Percentiles rank a stretch among this genome's conserved stretches.
These are phyloP conservation scores for Eupithecia exiguata DNA, from an alignment of 2,888 invertebrate genomes.

Conservation along the genomic window DNA sequence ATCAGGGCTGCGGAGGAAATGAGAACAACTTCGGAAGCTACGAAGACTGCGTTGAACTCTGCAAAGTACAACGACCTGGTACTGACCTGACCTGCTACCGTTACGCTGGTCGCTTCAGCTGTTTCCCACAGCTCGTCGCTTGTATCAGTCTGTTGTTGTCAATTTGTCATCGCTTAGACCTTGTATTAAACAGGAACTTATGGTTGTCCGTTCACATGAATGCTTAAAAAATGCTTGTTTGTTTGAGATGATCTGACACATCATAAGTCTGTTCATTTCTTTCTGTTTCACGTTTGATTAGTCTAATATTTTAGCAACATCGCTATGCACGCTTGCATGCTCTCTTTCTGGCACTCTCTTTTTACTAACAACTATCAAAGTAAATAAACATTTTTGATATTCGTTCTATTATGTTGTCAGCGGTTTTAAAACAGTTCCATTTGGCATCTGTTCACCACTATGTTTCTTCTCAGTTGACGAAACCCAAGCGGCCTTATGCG, in stretches of 20 bases:
- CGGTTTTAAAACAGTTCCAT: not conserved
- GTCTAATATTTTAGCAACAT: constrained; percentile 26
- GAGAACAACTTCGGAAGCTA: constrained; percentile 92
- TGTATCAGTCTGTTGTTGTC: constrained; percentile 24
- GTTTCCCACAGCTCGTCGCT: constrained; percentile 1
- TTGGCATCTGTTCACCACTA: not conserved
- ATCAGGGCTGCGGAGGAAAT: constrained; percentile 94
- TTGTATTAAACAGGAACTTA: not conserved
- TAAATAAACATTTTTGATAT: not conserved
- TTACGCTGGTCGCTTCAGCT: constrained; percentile 4
- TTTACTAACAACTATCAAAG: constrained; percentile 4
- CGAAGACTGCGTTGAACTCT: constrained; percentile 85
- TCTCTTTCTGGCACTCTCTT: constrained; percentile 40
- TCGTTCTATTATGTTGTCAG: not conserved
- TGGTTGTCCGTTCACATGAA: not conserved
- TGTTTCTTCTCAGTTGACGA: constrained; percentile 42
- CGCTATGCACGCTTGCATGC: constrained; percentile 47
- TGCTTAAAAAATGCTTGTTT: not conserved
- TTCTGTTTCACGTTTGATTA: constrained; percentile 12
- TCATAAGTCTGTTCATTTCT: not conserved
- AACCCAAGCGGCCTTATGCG: constrained; percentile 73
- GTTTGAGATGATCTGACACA: not conserved
- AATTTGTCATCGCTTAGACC: constrained; percentile 17
- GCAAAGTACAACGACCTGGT: constrained; percentile 53
- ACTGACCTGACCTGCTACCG: constrained; percentile 35